Percentiles rank a stretch among this genome's conserved stretches.
Conservation (phyloP, 2,888 invertebrate genomes). For the Caenorhabditis sp. region DNA sequence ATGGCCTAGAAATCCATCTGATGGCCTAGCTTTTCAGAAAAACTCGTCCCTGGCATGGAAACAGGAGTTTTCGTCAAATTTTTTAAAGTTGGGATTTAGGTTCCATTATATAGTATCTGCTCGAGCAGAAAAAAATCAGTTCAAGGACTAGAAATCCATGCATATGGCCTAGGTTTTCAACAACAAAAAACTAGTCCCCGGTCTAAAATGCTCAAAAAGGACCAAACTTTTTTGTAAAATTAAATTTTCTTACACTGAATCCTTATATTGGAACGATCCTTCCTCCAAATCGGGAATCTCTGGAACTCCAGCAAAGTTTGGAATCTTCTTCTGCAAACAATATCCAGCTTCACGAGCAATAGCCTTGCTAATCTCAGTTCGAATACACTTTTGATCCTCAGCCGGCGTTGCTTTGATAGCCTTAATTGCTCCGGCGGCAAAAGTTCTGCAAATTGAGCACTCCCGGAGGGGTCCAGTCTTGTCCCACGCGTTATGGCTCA, state of each 20-base stretch:
- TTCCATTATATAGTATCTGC: too few species aligned
- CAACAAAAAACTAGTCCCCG: too few species aligned
- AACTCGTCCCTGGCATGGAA: too few species aligned
- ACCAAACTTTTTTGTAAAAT: too few species aligned
- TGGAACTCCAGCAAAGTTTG: constrained; percentile 67
- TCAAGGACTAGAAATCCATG: too few species aligned
- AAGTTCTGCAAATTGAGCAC: constrained; percentile 70
- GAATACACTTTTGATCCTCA: constrained; percentile 70
- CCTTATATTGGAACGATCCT: constrained; percentile 65
- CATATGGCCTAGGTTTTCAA: too few species aligned
- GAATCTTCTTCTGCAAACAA: constrained; percentile 65
- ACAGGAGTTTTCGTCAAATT: too few species aligned
- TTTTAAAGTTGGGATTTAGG: too few species aligned
- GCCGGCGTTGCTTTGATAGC: constrained; percentile 69
- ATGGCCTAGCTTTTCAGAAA: too few species aligned
- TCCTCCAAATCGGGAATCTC: constrained; percentile 70
- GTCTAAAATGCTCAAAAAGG: too few species aligned
- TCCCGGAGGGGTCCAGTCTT: constrained; percentile 69
- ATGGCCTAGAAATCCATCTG: too few species aligned
- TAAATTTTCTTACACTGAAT: constrained; percentile 68
- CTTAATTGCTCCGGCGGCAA: constrained; percentile 69
- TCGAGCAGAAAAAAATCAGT: too few species aligned
- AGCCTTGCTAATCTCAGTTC: constrained; percentile 66
- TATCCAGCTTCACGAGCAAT: constrained; percentile 66
- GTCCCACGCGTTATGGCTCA: constrained; percentile 69